Evolutionary conservation across 1,140 invertebrate species (phyloP).

Genomic region (Micrasema longulum): DNA sequence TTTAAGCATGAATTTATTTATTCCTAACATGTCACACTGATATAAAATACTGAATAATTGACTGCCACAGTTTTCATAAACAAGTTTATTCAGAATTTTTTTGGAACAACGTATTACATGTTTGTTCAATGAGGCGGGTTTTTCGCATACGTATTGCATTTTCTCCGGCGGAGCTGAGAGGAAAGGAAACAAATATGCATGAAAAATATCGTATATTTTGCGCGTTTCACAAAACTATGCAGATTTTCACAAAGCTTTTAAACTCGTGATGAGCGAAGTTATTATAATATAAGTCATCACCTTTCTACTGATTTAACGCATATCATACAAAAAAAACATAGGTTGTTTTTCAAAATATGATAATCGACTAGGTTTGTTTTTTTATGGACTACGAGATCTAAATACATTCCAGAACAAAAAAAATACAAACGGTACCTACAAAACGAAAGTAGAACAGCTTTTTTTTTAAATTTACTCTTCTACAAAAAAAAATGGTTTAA

Average conservation of each 20-base stretch:
- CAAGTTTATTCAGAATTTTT: neutral
- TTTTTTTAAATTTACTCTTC: too few species aligned
- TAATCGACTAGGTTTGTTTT: too few species aligned
- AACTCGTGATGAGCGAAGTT: neutral
- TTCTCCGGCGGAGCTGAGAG: slow-evolving; percentile 3
- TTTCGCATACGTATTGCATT: slow-evolving; percentile 39
- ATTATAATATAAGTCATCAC: neutral
- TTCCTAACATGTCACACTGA: too few species aligned
- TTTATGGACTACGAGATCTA: too few species aligned
- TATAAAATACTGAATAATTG: too few species aligned
- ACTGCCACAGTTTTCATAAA: neutral
- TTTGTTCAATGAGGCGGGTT: neutral
- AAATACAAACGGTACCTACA: too few species aligned
- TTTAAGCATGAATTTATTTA: neutral
- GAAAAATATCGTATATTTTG: slow-evolving; percentile 19
- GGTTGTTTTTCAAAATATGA: too few species aligned
- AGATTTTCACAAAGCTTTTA: neutral
- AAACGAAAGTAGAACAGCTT: too few species aligned
- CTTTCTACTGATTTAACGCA: neutral
- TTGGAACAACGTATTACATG: neutral
- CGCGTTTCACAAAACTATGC: neutral
- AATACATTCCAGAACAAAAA: too few species aligned
- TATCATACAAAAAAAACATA: too few species aligned
- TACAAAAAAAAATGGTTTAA: too few species aligned
- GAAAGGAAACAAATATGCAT: slow-evolving; percentile 15